phyloP scores from a whole-genome alignment of 2,113 vertebrate genomes.

The Aspidoscelis tigris region DNA sequence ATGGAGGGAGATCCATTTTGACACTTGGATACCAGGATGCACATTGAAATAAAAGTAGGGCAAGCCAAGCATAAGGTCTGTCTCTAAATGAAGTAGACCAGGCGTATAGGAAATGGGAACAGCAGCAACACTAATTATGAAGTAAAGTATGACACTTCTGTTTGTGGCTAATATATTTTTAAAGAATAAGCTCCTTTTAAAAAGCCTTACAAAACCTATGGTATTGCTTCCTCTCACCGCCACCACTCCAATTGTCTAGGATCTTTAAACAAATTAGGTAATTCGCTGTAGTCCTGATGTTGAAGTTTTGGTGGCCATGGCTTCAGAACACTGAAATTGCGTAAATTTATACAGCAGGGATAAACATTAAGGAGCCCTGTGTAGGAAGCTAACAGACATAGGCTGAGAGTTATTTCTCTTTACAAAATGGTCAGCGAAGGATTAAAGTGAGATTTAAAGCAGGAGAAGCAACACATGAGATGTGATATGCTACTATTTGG shows the following conservation, averaged over 20 bases:
- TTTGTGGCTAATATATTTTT: background rate
- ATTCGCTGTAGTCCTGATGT: background rate
- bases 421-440: background rate
- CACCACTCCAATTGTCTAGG: background rate
- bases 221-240: background rate
- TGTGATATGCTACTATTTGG: background rate
- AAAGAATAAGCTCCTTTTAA: too few relatives aligned
- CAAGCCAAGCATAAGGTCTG: background rate
- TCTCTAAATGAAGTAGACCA: background rate
- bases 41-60: slow-evolving; percentile 3
- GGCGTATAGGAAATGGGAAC: background rate
- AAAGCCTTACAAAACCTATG: background rate
- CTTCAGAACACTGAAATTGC: background rate
- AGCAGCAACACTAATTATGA: background rate
- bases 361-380: too few relatives aligned
- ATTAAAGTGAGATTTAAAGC: background rate
- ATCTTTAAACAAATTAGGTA: slow-evolving; percentile 25
- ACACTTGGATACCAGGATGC: background rate
- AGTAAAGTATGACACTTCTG: background rate
- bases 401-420: background rate
- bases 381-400: background rate
- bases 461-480: background rate
- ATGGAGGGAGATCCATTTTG: background rate
- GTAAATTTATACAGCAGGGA: background rate
- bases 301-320: background rate